Base-by-base conservation (phyloP, 2,113 vertebrate species). In the Pardalotus punctatus region DNA sequence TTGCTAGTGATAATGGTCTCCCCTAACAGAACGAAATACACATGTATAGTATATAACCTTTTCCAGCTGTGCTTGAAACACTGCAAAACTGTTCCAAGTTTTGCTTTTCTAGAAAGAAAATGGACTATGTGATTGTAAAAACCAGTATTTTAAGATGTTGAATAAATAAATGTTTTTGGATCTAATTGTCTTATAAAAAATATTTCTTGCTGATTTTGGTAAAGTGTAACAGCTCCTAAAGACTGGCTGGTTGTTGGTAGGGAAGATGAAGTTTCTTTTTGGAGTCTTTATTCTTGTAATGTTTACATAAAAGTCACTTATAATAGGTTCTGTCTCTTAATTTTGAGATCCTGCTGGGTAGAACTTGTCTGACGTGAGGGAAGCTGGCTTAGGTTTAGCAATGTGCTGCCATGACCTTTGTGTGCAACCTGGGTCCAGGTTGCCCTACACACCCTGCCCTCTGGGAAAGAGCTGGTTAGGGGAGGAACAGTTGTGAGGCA, bases 121-220 rank as follows among this genome's bases (percentile, higher is more conserved):
- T 51, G 15, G 48, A 85, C 62, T 45, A n/a, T 51, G 67, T 82
- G 67, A 79, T 12, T 90, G 45, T 91, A 86, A 96, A 84, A 91
- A 69, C 20, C 16, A 58, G 28, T 94, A 88, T 96, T 97, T 96
- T 96, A 94, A 82, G 29, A 93, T 61, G 48, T 82, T 93, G 66
- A 81, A 77, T 95, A 96, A 96, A 95, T 91, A 95, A 96, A 96
- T 72, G 31, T 73, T 95, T 27, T 64, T 87, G 56, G 15, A 67
- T 71, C 78, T 95, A 76, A 82, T 82, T 87, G 10, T 54, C 25
- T 60, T 64, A 69, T 27, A 72, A 72, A 81, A 86, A 54, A 17
- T 60, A 66, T 69, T 93, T 87, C 31, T 88, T 89, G 28, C 3
- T 87, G 48, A 42, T 58, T 79, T 76, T 89, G n/a, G 14, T 81